Evolutionary conservation across 2,888 invertebrate genomes (phyloP), one percentile per base, ranked within the genome.

Genomic region (Drosophila neutralis): DNA sequence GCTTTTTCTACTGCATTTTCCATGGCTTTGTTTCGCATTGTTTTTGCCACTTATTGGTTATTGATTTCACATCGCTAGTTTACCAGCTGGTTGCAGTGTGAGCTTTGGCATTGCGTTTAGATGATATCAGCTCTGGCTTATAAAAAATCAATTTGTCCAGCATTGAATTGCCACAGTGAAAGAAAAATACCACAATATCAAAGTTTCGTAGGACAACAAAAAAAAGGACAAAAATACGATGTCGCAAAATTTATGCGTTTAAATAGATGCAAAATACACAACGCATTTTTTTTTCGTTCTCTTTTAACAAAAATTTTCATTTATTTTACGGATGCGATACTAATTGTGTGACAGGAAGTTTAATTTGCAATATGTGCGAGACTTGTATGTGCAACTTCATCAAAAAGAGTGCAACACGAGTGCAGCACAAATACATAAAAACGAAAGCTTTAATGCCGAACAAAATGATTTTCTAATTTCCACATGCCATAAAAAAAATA

Each of bases 381-480:
- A 49, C 54, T 78, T 71, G 60, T 58, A 59, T 66, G 49, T 51
- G 11, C 49, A 69, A 61, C 13, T 49, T 29, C 53, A 53, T 8
- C 27, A 27, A 24, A 29, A 63, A 60, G 49, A 8, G 11, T 56
- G 13, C 29, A 56, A 40, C 27, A 68, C 51, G 38, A 51, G 33
- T 59, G 53, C 35, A 57, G 51, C 54, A 56, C 27, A 45, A 58
- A 70, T 29, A 49, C 29, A 65, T 61, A 31, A 60, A 59, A 65
- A n/a, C 21, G 51, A 49, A 72, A 65, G 66, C 53, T 69, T 63
- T n/a, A 66, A 76, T 75, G 68, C 67, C 69, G 76, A 31, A 80
- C 63, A 68, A 73, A 84, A 83, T 76, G 81, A 87, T 87, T 87
- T 89, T 87, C 84, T 87, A 87, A 87, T 87, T 83, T 87, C 87